phyloP scores from a whole-genome alignment of 2,113 vertebrate genomes.

The Blennius ocellaris region DNA sequence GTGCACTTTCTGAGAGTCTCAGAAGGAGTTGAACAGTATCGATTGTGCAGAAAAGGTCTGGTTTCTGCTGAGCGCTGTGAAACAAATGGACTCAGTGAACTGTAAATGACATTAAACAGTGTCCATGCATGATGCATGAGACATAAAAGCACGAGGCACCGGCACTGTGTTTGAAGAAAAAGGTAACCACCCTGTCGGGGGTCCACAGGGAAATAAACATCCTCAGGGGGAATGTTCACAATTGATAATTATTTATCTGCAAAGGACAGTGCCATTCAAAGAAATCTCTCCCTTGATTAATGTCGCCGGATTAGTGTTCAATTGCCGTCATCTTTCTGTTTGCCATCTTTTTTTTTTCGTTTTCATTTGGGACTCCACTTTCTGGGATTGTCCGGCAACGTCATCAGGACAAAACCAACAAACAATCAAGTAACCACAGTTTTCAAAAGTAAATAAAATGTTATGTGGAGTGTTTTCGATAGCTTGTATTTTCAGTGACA shows the following conservation, averaged over 20 bases:
- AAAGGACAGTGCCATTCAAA: conserved; percentile 13
- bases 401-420: neutral
- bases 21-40: conserved; percentile 6
- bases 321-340: neutral
- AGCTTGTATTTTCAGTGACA: too few species aligned
- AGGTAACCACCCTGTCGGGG: neutral
- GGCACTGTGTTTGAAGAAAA: conserved; percentile 22
- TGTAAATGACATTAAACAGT: conserved; percentile 43
- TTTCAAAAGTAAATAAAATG: too few species aligned
- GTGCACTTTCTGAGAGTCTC: conserved; percentile 9
- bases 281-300: neutral
- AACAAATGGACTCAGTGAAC: conserved; percentile 23
- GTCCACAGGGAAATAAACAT: conserved; percentile 13
- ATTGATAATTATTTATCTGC: neutral
- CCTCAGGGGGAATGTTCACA: conserved; percentile 25
- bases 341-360: neutral
- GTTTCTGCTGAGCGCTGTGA: neutral
- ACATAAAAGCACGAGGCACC: neutral
- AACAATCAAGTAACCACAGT: neutral
- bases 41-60: conserved; percentile 1
- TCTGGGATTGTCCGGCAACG: neutral
- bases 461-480: too few species aligned
- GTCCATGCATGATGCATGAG: conserved; percentile 46
- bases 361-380: neutral
- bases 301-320: too few species aligned